These are phyloP conservation scores for Arrhopalites spinosus DNA, from an alignment of 2,888 invertebrate species.

Conservation along the genomic window DNA sequence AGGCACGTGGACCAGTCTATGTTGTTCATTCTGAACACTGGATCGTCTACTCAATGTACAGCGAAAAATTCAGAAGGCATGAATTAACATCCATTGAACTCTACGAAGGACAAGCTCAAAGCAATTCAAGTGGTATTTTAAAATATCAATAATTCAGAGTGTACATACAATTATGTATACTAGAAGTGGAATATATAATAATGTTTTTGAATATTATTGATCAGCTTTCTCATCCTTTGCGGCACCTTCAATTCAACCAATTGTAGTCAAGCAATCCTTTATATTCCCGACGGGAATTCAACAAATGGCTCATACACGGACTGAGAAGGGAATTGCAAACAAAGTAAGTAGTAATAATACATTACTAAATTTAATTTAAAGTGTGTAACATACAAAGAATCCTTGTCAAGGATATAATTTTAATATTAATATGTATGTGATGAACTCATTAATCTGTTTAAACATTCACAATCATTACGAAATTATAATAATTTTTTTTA, in stretches of 20 bases:
- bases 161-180: slow-evolving; percentile 4
- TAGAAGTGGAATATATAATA: too few relatives aligned
- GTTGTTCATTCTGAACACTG: slow-evolving; percentile 96
- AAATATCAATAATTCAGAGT: not conserved
- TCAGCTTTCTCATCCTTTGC: slow-evolving; percentile 86
- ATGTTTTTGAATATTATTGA: slow-evolving; percentile 50
- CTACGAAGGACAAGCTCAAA: slow-evolving; percentile 88
- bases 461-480: too few relatives aligned
- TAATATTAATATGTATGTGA: too few relatives aligned
- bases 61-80: slow-evolving; percentile 87
- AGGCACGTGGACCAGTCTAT: slow-evolving; percentile 81
- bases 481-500: too few relatives aligned
- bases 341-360: slow-evolving; percentile 62
- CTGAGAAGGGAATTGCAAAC: slow-evolving; percentile 88
- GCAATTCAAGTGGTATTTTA: slow-evolving; percentile 69
- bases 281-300: slow-evolving; percentile 80
- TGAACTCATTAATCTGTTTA: too few relatives aligned
- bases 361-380: too few relatives aligned
- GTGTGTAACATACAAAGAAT: too few relatives aligned
- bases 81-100: slow-evolving; percentile 93
- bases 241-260: slow-evolving; percentile 69
- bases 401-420: too few relatives aligned
- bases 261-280: slow-evolving; percentile 83
- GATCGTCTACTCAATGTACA: slow-evolving; percentile 91
- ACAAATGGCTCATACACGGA: slow-evolving; percentile 83